Evolutionary conservation across 2,797 vertebrate genomes (phyloP), one percentile per base, ranked within the genome.

Genomic region (Chloroceryle inda): DNA sequence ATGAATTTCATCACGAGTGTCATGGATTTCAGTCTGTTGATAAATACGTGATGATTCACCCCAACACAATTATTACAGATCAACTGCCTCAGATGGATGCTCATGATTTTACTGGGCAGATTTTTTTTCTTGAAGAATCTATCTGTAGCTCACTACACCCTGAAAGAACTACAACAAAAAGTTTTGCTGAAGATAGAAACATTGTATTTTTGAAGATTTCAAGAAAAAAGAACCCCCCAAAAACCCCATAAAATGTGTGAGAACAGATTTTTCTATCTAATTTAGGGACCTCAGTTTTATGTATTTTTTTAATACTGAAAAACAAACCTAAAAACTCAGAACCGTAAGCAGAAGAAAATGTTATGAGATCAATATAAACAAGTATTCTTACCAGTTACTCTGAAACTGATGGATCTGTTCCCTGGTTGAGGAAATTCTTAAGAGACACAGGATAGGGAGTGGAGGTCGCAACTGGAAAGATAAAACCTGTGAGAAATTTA

Each of bases 381-480:
- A 67, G 8, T 35, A 38, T 96, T 90, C 98, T 98, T 98, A 98
- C 98, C 98, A 44, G 87, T 55, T 73, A 82, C 88, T 93, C 93
- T 94, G 93, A 97, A 89, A 85, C 64, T 83, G 83, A 91, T 0
- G 53, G 71, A 56, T 92, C 75, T 97, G 92, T 50, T 95, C 94
- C 78, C 92, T 77, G 88, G 94, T 52, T 94, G 91, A 82, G 37
- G 92, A 96, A 90, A 91, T 92, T 91, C 97, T 97, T 97, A 85
- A 94, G 92, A 96, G 96, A 94, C 72, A 83, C 66, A 4, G 88
- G 73, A 89, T 47, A 89, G 92, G 84, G 92, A 94, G 52, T 89
- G 96, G 95, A 93, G 95, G 64, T 96, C 95, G 58, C 94, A 98
- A 95, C 97, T 98, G 97, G 82, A 97, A 97, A 98, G 97, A 97